A percentile compares a stretch with the other conserved stretches of the same genome.
These are phyloP conservation scores for Tadarida brasiliensis DNA, from an alignment of 2,797 vertebrate species.

Conservation along the genomic window DNA sequence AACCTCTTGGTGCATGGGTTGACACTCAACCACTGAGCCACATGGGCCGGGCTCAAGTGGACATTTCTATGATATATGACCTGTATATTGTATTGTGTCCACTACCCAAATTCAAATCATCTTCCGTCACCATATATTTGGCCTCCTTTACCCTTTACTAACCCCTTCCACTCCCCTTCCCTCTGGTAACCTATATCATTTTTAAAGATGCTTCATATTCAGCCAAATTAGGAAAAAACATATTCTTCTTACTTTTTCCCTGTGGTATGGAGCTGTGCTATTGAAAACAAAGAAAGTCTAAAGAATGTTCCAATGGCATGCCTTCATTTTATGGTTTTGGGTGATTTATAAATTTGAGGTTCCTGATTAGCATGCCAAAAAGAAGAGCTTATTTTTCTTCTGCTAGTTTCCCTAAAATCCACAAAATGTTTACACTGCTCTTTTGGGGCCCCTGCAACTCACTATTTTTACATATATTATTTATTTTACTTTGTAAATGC, in stretches of 20 bases:
- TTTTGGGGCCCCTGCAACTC: not conserved
- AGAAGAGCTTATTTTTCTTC: not conserved
- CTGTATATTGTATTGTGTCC: not conserved
- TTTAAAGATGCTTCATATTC: constrained; percentile 39
- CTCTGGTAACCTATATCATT: not conserved
- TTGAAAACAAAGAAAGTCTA: constrained; percentile 22
- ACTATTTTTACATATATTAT: constrained; percentile 37
- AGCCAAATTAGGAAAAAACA: constrained; percentile 3
- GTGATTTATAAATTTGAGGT: not conserved
- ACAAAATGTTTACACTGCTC: not conserved
- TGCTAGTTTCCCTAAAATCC: constrained; percentile 20
- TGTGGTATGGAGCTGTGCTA: not conserved
- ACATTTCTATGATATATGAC: not conserved
- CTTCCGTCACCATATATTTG: not conserved
- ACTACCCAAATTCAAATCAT: not conserved
- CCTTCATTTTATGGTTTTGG: not conserved
- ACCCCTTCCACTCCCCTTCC: not conserved
- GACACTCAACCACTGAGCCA: too few species aligned
- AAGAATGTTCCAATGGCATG: not conserved
- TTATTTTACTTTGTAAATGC: not conserved
- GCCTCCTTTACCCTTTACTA: not conserved
- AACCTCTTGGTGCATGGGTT: too few species aligned
- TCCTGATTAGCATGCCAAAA: not conserved
- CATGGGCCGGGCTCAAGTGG: not conserved
- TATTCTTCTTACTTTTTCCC: not conserved